Percentiles rank a stretch among this genome's conserved stretches.
Conservation (phyloP, 2,797 vertebrate genomes). For the Rhadinocentrus ornatus region DNA sequence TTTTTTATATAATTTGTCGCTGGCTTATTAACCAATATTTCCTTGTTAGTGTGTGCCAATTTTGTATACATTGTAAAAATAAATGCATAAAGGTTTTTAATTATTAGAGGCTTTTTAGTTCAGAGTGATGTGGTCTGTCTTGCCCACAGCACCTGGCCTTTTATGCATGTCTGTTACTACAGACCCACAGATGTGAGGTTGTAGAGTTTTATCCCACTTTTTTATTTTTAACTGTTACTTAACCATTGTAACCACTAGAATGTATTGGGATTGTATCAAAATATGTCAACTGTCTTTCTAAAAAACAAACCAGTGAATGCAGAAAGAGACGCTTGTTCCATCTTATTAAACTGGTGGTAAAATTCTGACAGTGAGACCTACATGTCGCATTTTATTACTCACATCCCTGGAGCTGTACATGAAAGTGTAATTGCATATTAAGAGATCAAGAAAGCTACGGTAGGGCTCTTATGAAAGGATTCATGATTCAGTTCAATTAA, state of each 20-base stretch:
- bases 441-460: slow-evolving; percentile 15
- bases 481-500: slow-evolving; percentile 1
- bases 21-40: slow-evolving; percentile 77
- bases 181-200: slow-evolving; percentile 61
- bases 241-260: slow-evolving; percentile 88
- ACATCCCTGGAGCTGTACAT: slow-evolving; percentile 31
- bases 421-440: slow-evolving; percentile 23
- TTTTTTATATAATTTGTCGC: slow-evolving; percentile 59
- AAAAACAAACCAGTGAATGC: slow-evolving; percentile 67
- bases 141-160: slow-evolving; percentile 68
- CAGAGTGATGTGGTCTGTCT: slow-evolving; percentile 61
- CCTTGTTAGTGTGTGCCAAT: slow-evolving; percentile 77
- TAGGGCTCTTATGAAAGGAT: slow-evolving; percentile 4
- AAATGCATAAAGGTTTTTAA: slow-evolving; percentile 70
- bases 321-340: slow-evolving; percentile 67
- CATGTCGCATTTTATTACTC: slow-evolving; percentile 77
- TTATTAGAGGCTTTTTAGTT: slow-evolving; percentile 71
- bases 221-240: slow-evolving; percentile 52
- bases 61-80: slow-evolving; percentile 78
- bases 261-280: slow-evolving; percentile 84
- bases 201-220: slow-evolving; percentile 43
- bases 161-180: slow-evolving; percentile 71
- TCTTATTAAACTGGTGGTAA: slow-evolving; percentile 68
- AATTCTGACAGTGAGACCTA: slow-evolving; percentile 49
- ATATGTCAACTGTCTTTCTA: slow-evolving; percentile 79